These are phyloP conservation scores for Columba janthina DNA, from an alignment of 2,113 vertebrate species.

Conservation along the genomic window DNA sequence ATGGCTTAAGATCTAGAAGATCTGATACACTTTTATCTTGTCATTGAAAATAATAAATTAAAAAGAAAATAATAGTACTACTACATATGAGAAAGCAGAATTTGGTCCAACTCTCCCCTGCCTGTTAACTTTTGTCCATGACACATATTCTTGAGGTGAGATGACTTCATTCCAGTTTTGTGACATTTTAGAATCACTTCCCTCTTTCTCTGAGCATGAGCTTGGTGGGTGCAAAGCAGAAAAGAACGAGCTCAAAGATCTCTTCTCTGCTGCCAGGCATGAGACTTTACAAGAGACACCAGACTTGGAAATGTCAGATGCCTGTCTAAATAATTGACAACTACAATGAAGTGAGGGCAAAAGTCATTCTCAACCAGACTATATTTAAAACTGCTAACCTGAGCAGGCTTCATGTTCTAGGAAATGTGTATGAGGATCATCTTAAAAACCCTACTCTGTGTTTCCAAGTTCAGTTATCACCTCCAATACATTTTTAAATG, in stretches of 20 bases:
- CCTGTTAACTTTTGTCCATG: background rate
- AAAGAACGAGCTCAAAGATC: background rate
- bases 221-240: background rate
- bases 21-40: background rate
- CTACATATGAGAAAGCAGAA: background rate
- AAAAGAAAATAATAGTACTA: background rate
- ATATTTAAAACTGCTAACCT: slow-evolving; percentile 53
- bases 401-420: background rate
- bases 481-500: background rate
- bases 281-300: background rate
- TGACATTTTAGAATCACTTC: background rate
- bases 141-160: background rate
- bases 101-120: background rate
- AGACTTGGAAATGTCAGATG: background rate
- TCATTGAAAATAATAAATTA: background rate
- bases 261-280: background rate
- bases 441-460: background rate
- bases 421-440: background rate
- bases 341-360: slow-evolving; percentile 27
- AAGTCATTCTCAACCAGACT: slow-evolving; percentile 24
- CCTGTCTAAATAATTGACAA: slow-evolving; percentile 43
- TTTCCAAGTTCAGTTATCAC: background rate
- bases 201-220: background rate
- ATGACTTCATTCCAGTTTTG: background rate
- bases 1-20: background rate